Evolutionary conservation across 2,113 vertebrate genomes (phyloP), one percentile per base, ranked within the genome.

Genomic region (Rhinolophus ferrumequinum): DNA sequence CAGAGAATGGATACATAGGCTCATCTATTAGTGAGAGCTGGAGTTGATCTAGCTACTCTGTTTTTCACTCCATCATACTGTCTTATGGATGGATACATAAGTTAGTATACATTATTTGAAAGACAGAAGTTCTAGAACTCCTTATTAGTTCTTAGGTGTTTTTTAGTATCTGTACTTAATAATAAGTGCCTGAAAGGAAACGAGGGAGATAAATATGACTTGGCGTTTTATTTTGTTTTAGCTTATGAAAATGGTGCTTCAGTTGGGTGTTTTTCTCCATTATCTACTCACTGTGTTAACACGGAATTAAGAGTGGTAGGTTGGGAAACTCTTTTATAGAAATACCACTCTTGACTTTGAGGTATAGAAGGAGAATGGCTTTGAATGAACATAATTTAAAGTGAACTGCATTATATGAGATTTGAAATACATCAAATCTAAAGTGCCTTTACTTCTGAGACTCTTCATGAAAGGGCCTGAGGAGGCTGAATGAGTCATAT

Each of bases 381-480:
- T 56, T 67, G 54, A 60, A 50, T 64, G 56, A 50, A 41, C 9
- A 93, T 9, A 81, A 50, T 60, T 93, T 77, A 76, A 77, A 88
- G 73, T 69, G 72, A 93, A 52, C 15, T 30, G 2, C 22, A 50
- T 95, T 90, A 52, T 28, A 35, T 60, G 13, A 85, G 50, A 88
- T 11, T 93, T 82, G 67, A 97, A 95, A 86, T 60, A 72, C 16
- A 91, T 47, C 35, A 88, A 90, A 77, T 9, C 12, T 82, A 15
- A 79, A 84, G 26, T 35, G 30, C 21, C 88, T 96, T 44, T 73
- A 38, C 52, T 93, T 96, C 60, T 88, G 52, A 93, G 21, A 12
- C 72, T 88, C 3, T 38, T 90, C 58, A 28, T 81, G 66, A 84
- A 88, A 94, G 19, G 52, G 35, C 47, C 35, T 67, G 52, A 77